phyloP scores from a whole-genome alignment of 2,888 invertebrate species.

The Lucinisca nassula region DNA sequence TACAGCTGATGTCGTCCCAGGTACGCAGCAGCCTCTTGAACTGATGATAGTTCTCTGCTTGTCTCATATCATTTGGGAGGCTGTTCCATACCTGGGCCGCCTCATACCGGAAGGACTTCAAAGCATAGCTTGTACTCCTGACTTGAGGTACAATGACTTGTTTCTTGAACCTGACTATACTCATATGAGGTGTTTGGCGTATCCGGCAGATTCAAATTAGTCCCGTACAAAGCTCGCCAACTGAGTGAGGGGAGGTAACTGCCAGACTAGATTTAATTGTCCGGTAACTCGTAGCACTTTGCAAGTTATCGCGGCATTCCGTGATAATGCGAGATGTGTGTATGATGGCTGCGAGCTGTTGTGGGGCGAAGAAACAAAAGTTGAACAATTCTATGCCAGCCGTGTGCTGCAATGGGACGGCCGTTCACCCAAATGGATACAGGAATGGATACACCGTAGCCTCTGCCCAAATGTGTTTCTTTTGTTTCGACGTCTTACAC shows the following conservation, averaged over 20 bases:
- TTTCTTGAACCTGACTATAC: too few relatives aligned
- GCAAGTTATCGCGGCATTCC: neutral
- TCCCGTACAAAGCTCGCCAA: too few relatives aligned
- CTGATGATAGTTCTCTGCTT: too few relatives aligned
- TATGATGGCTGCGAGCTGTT: slow-evolving; percentile 95
- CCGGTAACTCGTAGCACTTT: neutral
- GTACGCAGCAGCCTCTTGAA: too few relatives aligned
- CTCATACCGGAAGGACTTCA: too few relatives aligned
- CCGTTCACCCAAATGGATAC: slow-evolving; percentile 85
- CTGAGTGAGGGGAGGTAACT: too few relatives aligned
- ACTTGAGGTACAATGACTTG: too few relatives aligned
- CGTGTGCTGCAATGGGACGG: slow-evolving; percentile 88
- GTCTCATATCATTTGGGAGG: too few relatives aligned
- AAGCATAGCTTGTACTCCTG: too few relatives aligned
- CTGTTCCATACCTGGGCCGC: too few relatives aligned
- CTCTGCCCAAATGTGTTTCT: slow-evolving; percentile 97
- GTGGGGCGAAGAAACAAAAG: slow-evolving; percentile 97
- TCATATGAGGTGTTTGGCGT: neutral
- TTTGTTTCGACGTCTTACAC: slow-evolving; percentile 99
- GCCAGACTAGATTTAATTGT: neutral
- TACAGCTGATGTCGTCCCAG: too few relatives aligned
- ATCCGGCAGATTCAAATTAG: neutral
- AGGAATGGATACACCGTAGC: slow-evolving; percentile 85
- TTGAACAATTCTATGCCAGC: slow-evolving; percentile 90
- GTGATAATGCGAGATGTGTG: slow-evolving; percentile 8